Percentiles rank a stretch among this genome's conserved stretches.
These are phyloP conservation scores for Heliconius aoede DNA, from an alignment of 2,888 invertebrate species.

Conservation along the genomic window DNA sequence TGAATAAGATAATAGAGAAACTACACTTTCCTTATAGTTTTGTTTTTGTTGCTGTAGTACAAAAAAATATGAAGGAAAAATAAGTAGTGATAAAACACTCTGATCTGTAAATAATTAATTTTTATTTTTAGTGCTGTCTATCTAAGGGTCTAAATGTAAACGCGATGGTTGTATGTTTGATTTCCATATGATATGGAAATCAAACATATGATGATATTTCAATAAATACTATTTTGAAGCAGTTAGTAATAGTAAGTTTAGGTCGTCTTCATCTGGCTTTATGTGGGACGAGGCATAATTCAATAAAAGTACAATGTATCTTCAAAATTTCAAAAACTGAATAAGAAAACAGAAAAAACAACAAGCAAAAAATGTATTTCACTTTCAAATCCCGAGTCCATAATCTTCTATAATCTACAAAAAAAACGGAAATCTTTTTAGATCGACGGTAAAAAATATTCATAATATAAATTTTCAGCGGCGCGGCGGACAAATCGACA, in stretches of 20 bases:
- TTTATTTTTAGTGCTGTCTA: neutral
- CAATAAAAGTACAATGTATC: too few species aligned
- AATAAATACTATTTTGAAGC: too few species aligned
- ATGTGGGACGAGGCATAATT: too few species aligned
- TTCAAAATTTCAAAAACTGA: neutral
- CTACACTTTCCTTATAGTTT: neutral
- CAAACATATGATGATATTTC: too few species aligned
- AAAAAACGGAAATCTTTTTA: constrained; percentile 29
- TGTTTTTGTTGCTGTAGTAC: constrained; percentile 5
- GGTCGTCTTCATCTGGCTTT: too few species aligned
- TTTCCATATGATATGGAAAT: too few species aligned
- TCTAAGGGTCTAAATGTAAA: neutral
- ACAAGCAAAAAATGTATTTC: constrained; percentile 31
- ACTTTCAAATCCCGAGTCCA: constrained; percentile 29
- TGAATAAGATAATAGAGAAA: neutral
- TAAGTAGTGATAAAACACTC: neutral
- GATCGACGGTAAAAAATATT: constrained; percentile 26
- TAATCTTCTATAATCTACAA: constrained; percentile 33
- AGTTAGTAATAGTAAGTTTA: too few species aligned
- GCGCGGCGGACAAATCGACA: constrained; percentile 11
- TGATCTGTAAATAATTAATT: neutral
- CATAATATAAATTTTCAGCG: constrained; percentile 1
- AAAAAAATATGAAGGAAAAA: neutral
- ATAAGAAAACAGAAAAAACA: constrained; percentile 12
- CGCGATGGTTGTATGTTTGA: neutral